Evolutionary conservation across 1,140 invertebrate genomes (phyloP), one percentile per base, ranked within the genome.

Genomic region (Sminthurides bifidus): DNA sequence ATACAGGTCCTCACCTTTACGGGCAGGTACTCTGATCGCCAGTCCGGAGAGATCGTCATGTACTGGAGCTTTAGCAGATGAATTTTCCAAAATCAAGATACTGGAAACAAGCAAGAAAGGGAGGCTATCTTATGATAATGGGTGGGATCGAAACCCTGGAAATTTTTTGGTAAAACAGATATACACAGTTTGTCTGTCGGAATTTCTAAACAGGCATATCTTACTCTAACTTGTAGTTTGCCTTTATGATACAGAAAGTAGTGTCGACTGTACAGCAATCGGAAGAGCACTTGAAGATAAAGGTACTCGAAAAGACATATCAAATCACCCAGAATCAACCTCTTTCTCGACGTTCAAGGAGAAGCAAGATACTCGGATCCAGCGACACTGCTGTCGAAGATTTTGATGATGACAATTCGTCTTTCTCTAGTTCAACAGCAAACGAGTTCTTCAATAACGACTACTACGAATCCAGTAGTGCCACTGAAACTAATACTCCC

Each of bases 61-160:
- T 12, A 35, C 10, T 35, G 10, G 33, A 35, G 33, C n/a, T 35
- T n/a, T 10, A 12, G 31, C 50, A 15, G 15, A 52, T 24, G 48
- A 57, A n/a, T 15, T 57, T 6, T 19, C 37, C 8, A 27, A 21
- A 14, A 29, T 46, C 14, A 46, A 52, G 21, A 50, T 56, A 35
- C 48, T 63, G 14, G 51, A 54, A 50, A 58, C 27, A 30, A 55
- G 43, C 21, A 58, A 38, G 24, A 56, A 52, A 60, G 61, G 52
- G 12, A 40, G 37, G 26, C 26, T 60, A 14, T 21, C 31, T 21
- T 65, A 63, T 48, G 50, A 58, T 21, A 65, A 45, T 14, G 64
- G 56, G 37, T 64, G 59, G 59, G 59, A 61, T 40, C 21, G 31
- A 35, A n/a, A 19, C 1, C 60, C 59, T 12, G 29, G 50, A 17